These are phyloP conservation scores for Drosophila erecta DNA, from an alignment of 1,140 invertebrate species.

Conservation along the genomic window DNA sequence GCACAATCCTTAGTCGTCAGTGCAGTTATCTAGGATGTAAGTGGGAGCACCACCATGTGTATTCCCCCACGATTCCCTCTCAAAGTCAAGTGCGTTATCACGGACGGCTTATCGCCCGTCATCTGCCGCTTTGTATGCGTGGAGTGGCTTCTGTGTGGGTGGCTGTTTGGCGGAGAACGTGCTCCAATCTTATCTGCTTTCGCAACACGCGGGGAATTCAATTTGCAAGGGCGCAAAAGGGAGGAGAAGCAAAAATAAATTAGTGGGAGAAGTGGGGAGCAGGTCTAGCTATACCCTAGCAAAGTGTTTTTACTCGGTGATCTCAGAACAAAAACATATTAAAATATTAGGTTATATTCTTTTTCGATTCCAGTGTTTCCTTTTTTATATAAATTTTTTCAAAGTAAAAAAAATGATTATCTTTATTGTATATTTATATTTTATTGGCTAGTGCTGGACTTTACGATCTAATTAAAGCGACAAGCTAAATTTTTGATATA, in stretches of 20 bases:
- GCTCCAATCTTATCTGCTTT: conserved; percentile 57
- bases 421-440: background rate
- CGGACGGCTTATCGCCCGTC: conserved; percentile 56
- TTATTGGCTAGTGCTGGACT: too few relatives aligned
- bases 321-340: background rate
- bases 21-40: background rate
- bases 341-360: too few relatives aligned
- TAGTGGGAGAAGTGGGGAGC: conserved; percentile 3
- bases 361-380: too few relatives aligned
- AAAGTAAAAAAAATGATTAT: too few relatives aligned
- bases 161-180: conserved; percentile 28
- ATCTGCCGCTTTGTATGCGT: conserved; percentile 59
- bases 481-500: too few relatives aligned
- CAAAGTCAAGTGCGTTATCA: conserved; percentile 77
- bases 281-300: conserved; percentile 14
- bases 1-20: background rate
- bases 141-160: conserved; percentile 42
- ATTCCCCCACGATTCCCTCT: conserved; percentile 21
- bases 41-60: conserved; percentile 5
- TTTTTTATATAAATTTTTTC: too few relatives aligned
- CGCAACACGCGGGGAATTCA: conserved; percentile 39
- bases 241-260: conserved; percentile 12
- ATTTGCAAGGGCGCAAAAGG: conserved; percentile 42
- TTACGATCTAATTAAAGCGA: too few relatives aligned
- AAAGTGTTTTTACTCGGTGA: background rate